These are phyloP conservation scores for Sebastes miniatus DNA, from an alignment of 2,797 vertebrate genomes.

Conservation along the genomic window DNA sequence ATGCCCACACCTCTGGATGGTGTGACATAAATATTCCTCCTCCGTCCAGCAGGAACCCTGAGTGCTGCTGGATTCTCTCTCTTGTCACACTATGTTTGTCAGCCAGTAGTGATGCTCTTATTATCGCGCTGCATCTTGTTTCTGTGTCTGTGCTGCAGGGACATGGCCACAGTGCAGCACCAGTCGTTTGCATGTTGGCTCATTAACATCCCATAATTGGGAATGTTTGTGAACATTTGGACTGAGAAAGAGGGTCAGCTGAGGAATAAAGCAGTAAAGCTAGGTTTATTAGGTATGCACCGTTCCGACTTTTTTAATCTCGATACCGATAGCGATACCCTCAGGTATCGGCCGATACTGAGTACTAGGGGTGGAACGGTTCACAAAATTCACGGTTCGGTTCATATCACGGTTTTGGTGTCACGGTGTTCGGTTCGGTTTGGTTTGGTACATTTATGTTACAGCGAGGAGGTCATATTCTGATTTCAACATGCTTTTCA, in stretches of 20 bases:
- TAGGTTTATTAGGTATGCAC: not conserved
- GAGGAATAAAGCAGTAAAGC: too few species aligned
- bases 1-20: slow-evolving; percentile 52
- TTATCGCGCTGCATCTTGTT: not conserved
- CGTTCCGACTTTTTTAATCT: too few species aligned
- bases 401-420: too few species aligned
- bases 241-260: not conserved
- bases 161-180: not conserved
- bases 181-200: slow-evolving; percentile 13
- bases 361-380: too few species aligned
- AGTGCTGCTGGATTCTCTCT: slow-evolving; percentile 31
- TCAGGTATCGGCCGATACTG: too few species aligned
- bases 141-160: slow-evolving; percentile 2
- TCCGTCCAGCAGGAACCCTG: slow-evolving; percentile 31
- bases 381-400: too few species aligned
- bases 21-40: slow-evolving; percentile 51
- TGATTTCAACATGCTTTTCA: too few species aligned
- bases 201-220: not conserved
- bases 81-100: slow-evolving; percentile 33
- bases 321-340: too few species aligned
- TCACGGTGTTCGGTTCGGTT: too few species aligned
- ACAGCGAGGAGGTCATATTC: too few species aligned
- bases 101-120: slow-evolving; percentile 16
- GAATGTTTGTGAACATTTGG: not conserved
- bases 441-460: too few species aligned